Conservation (phyloP, 2,888 invertebrate species). For the Tetranychus truncatus region DNA sequence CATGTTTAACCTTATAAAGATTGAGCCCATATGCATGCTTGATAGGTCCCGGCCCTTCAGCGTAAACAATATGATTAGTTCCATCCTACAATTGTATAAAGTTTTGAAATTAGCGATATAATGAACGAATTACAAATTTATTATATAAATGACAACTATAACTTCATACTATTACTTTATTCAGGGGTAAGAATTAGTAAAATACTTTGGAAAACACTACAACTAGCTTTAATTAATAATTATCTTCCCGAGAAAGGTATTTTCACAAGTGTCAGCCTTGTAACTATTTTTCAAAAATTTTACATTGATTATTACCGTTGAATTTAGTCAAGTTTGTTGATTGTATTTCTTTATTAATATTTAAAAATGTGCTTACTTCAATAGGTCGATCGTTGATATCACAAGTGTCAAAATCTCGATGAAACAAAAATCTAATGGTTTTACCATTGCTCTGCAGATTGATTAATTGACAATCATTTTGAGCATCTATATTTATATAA, state of each 20-base stretch:
- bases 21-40: constrained; percentile 46
- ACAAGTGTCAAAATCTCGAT: constrained; percentile 65
- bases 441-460: constrained; percentile 36
- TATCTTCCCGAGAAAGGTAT: not conserved
- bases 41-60: constrained; percentile 54
- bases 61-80: constrained; percentile 71
- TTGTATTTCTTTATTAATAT: not conserved
- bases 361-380: constrained; percentile 40
- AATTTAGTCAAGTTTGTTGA: not conserved
- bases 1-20: constrained; percentile 41
- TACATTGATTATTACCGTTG: not conserved
- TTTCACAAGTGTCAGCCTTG: not conserved
- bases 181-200: not conserved
- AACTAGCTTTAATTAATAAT: not conserved
- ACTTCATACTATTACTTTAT: not conserved
- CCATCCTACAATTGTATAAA: constrained; percentile 46
- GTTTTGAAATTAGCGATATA: too few relatives aligned
- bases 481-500: constrained; percentile 45
- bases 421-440: constrained; percentile 51
- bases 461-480: constrained; percentile 51
- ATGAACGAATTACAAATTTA: too few relatives aligned
- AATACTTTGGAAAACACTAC: not conserved
- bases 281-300: not conserved
- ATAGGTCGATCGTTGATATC: constrained; percentile 52
- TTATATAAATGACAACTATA: not conserved